Evolutionary conservation across 2,888 invertebrate genomes (phyloP), one percentile per base, ranked within the genome.

Genomic region (Lochmaea crataegi): DNA sequence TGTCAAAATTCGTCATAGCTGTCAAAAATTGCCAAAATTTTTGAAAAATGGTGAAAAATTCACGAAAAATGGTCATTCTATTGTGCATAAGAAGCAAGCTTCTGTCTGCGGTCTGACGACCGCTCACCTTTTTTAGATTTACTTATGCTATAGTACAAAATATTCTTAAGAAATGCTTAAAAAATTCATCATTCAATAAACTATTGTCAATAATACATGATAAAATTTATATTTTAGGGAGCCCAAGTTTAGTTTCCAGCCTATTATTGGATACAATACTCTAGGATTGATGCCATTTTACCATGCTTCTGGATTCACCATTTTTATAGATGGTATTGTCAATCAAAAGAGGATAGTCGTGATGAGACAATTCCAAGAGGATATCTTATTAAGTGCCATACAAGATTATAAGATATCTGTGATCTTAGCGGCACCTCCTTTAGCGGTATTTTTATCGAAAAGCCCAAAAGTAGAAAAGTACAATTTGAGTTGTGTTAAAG

Each of bases 361-460:
- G 2, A 86, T 89, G 71, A 89, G 90, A 1, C 91, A 90, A 78
- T 96, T 96, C 84, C 76, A 80, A 26, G 79, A 78, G 64, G 73
- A 91, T 73, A 84, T 89, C 12, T 95, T 93, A 83, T 87, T 96
- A 53, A 89, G 89, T 78, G 89, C 91, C 1, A 90, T 95, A 79
- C 90, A 94, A 82, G 89, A 91, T 73, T 89, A 92, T 81, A 91
- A 90, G 88, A 89, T 94, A 6, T 89, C 78, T 6, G 76, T 77
- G 53, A 65, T 86, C 61, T 69, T 81, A 10, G 87, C 95, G 77
- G 96, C 96, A 10, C 96, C 96, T 1, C 95, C 96, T 0, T 88
- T 96, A 48, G 91, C 95, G 84, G 90, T 95, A 51, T 94, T 96
- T 84, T 85, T 97, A 72, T 93, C 94, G 0, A 95, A 96, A 85